Percentiles rank a stretch among this genome's conserved stretches.
Evolutionary conservation across 1,140 invertebrate genomes (phyloP).

Genomic region (Rhagoletis zephyria): DNA sequence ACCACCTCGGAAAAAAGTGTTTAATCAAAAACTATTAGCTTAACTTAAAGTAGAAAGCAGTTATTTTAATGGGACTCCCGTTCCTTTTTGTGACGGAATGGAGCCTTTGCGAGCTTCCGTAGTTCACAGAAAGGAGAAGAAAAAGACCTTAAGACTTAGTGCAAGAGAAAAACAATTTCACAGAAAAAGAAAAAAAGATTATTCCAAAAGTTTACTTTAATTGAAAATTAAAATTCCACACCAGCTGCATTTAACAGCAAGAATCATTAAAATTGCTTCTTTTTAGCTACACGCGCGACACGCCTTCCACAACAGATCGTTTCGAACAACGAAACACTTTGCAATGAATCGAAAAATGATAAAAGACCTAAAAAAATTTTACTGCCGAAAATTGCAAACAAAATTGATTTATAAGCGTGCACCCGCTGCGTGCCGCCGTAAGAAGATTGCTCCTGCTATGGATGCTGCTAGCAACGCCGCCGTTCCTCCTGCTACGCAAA

Average conservation of each 20-base stretch:
- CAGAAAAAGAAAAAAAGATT: background rate
- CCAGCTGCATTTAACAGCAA: background rate
- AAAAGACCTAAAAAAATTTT: background rate
- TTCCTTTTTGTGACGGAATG: too few relatives aligned
- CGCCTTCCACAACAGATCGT: background rate
- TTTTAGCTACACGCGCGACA: background rate
- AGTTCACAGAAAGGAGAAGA: too few relatives aligned
- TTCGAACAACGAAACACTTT: background rate
- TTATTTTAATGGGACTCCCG: too few relatives aligned
- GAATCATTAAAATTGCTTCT: background rate
- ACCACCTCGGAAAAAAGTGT: too few relatives aligned
- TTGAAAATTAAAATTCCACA: slow-evolving; percentile 7
- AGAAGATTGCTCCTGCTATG: background rate
- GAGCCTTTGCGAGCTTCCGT: too few relatives aligned
- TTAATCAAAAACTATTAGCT: too few relatives aligned
- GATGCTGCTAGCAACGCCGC: background rate
- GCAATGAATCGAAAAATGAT: background rate
- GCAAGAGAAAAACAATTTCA: too few relatives aligned
- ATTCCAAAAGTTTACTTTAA: background rate
- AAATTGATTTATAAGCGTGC: slow-evolving; percentile 46
- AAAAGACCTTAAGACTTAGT: too few relatives aligned
- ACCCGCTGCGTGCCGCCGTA: slow-evolving; percentile 24
- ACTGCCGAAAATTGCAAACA: slow-evolving; percentile 2
- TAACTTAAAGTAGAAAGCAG: too few relatives aligned
- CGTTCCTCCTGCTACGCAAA: background rate